Conservation (phyloP, 2,888 invertebrate genomes). For the Digitonthophagus gazella region DNA sequence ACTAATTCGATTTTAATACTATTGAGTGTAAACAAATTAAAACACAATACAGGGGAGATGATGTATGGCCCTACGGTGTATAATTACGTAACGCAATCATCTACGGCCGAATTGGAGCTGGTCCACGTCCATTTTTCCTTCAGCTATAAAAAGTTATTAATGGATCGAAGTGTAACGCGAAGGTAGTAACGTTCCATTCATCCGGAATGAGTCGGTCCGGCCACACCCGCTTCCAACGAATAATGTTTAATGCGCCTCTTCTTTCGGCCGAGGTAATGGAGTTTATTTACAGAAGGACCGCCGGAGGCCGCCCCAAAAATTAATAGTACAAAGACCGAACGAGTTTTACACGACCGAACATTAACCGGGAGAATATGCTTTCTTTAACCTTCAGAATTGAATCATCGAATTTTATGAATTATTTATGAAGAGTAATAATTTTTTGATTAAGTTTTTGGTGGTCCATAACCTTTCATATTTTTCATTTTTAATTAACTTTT, state of each 20-base stretch:
- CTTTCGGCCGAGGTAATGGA: slow-evolving; percentile 10
- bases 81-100: slow-evolving; percentile 20
- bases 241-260: slow-evolving; percentile 2
- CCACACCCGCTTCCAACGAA: background rate
- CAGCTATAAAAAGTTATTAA: slow-evolving; percentile 15
- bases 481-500: background rate
- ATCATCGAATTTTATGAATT: background rate
- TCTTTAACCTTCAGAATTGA: background rate
- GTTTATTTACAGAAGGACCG: slow-evolving; percentile 3
- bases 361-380: background rate
- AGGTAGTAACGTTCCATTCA: slow-evolving; percentile 12
- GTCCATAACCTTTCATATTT: too few relatives aligned
- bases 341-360: background rate
- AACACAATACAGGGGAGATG: slow-evolving; percentile 26
- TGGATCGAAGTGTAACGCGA: slow-evolving; percentile 6
- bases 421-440: background rate
- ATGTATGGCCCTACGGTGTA: slow-evolving; percentile 22
- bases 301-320: background rate
- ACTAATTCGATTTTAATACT: slow-evolving; percentile 38
- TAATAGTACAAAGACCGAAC: background rate
- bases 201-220: slow-evolving; percentile 1
- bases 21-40: slow-evolving; percentile 34
- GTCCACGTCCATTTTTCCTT: slow-evolving; percentile 1
- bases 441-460: too few relatives aligned
- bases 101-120: slow-evolving; percentile 1